Base-by-base conservation (phyloP, 1,140 invertebrate genomes). In the Bradysia coprophila region DNA sequence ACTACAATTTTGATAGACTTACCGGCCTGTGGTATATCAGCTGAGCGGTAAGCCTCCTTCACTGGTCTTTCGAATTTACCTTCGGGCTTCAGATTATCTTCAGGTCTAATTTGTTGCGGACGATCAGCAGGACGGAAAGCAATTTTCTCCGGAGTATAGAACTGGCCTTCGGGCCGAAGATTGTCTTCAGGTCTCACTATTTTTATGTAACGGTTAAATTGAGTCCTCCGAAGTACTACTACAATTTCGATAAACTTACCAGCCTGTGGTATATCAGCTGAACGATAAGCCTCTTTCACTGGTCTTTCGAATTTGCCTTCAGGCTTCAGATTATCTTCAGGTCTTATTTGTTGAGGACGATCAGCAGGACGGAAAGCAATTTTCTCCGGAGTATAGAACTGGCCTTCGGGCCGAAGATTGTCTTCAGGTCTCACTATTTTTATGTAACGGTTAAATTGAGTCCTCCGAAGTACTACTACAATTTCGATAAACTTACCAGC, bases 21-120 rank as follows among this genome's bases (percentile, higher is more conserved):
- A 41, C 63, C 50, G 51, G 28, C 28, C 28, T 31, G 8, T n/a
- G 28, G 28, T 9, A 8, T 8, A 9, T 31, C 28, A 31, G 28
- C 28, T 31, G 28, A n/a, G 8, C 76, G 76, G 56, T 78, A 74
- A 49, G 65, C 54, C 33, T 66, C 66, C 32, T 54, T 55, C 6
- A 53, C 54, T 16, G 59, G 56, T 31, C 57, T 51, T 42, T 73
- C 68, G 49, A 81, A 78, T 10, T 75, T 67, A 13, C 76, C 76
- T 52, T 76, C 21, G 49, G 64, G 43, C 65, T 24, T 66, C 0
- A 81, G 52, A 54, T 80, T 79, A 49, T 80, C 76, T 10, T 51
- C 48, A 2, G 64, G 72, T 47, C 65, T 70, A 4, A 67, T 63
- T 21, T 73, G 67, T 44, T 62, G 63, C 41, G 67, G 62, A 49